phyloP scores from a whole-genome alignment of 2,888 invertebrate genomes.

The Leptarthrus brevirostris region DNA sequence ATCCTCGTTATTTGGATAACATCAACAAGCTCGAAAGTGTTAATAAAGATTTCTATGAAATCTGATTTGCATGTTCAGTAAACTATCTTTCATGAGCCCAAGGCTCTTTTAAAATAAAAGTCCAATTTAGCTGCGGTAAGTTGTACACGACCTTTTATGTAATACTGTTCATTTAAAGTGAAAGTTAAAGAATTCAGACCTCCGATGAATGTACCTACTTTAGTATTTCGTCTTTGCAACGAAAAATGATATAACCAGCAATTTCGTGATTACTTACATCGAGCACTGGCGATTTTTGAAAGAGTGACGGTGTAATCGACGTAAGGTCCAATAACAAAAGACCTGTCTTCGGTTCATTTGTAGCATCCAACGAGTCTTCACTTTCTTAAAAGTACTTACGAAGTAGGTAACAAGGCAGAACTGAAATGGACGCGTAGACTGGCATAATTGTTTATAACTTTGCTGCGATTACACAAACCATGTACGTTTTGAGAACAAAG shows the following conservation, averaged over 20 bases:
- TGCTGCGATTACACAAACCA: constrained; percentile 2
- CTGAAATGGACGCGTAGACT: constrained; percentile 9
- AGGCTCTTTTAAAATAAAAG: too few species aligned
- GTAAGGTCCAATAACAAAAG: not conserved
- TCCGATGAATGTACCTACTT: too few species aligned
- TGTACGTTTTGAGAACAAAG: constrained; percentile 10
- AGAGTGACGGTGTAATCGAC: not conserved
- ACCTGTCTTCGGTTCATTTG: constrained; percentile 7
- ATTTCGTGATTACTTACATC: not conserved
- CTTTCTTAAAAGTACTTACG: not conserved
- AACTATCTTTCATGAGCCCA: too few species aligned
- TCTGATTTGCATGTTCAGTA: too few species aligned
- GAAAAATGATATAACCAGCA: constrained; percentile 20
- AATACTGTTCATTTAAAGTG: too few species aligned
- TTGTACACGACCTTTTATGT: too few species aligned
- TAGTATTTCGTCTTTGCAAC: not conserved
- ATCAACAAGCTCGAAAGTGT: too few species aligned
- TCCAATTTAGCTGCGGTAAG: too few species aligned
- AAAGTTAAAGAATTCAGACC: too few species aligned
- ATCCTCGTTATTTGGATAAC: too few species aligned
- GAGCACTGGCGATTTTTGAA: not conserved
- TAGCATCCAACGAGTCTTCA: not conserved
- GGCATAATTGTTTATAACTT: constrained; percentile 14
- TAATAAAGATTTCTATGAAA: too few species aligned
- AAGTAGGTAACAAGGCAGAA: constrained; percentile 14